Base-by-base conservation (phyloP, 2,888 invertebrate species). In the Lepas anatifera region DNA sequence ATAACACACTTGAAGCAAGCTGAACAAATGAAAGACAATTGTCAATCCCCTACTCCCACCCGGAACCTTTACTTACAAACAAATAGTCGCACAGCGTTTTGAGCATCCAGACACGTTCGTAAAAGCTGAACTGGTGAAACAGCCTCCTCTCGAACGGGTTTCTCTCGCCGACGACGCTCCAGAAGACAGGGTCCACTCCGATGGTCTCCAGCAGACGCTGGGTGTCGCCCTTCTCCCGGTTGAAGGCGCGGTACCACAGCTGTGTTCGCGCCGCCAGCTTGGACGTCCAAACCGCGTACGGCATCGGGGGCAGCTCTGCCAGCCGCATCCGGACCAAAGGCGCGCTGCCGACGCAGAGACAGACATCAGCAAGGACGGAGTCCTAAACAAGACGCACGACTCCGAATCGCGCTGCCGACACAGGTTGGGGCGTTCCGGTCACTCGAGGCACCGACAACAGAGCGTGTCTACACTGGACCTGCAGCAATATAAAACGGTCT, bases 111-210 rank as follows among this genome's bases (percentile, higher is more conserved):
- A 85, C 82, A 74, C 81, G 80, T 73, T 83, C 81, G 73, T 80
- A 81, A 68, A 82, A 81, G 22, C 77, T 79, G 64, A 85, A 77
- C 68, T 84, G 81, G 75, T 84, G 84, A 75, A 83, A 85, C 58
- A 79, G 79, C 71, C 78, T 80, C 69, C 79, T 80, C 37, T 81
- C 80, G 67, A 85, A 75, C 13, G 82, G 81, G 73, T 83, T 82
- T 69, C 76, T 78, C 43, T 74, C 71, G 3, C 84, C 83, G 73
- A 85, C 78, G 48, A 84, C 77, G 46, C 78, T 78, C 82, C 85
- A 85, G 75, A 84, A 84, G 72, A 80, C 79, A n/a, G 82, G 82
- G 74, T 85, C 85, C n/a, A 85, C 77, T 2, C 85, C 85, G 25
- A 82, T 77, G 32, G 79, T 77, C 69, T 81, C 80, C 72, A 83